phyloP scores from a whole-genome alignment of 2,113 vertebrate species.

The Pontoporia blainvillei region DNA sequence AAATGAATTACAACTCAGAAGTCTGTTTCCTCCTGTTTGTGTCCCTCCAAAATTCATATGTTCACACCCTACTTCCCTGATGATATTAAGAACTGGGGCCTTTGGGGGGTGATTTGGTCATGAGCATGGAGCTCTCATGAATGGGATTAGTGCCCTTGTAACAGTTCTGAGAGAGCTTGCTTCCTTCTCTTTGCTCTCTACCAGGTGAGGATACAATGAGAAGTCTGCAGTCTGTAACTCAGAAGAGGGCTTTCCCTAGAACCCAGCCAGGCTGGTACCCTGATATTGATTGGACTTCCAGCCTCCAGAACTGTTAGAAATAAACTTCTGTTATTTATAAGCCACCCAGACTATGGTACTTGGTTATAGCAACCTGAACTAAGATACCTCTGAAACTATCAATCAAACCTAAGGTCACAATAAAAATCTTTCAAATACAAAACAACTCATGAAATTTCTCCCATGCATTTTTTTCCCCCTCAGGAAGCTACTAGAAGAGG shows the following conservation, averaged over 20 bases:
- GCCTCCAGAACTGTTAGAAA: background rate
- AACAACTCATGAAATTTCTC: background rate
- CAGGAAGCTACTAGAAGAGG: background rate
- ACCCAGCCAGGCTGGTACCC: background rate
- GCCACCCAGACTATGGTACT: background rate
- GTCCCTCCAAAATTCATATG: background rate
- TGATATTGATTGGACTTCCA: background rate
- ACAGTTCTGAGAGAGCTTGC: background rate
- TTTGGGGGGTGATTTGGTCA: background rate
- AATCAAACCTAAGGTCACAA: background rate
- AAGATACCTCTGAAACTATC: background rate
- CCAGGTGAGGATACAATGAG: background rate
- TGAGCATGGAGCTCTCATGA: background rate
- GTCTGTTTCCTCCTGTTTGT: background rate
- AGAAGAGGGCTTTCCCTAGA: background rate
- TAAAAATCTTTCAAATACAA: background rate
- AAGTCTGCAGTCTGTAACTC: background rate
- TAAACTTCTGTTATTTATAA: background rate
- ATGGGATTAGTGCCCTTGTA: background rate
- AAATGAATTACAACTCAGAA: background rate
- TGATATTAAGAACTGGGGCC: background rate
- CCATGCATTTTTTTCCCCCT: background rate
- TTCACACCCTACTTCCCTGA: background rate
- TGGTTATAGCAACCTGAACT: background rate
- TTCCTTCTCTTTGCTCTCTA: background rate